These are phyloP conservation scores for Somateria mollissima DNA, from an alignment of 2,797 vertebrate genomes.

Conservation along the genomic window DNA sequence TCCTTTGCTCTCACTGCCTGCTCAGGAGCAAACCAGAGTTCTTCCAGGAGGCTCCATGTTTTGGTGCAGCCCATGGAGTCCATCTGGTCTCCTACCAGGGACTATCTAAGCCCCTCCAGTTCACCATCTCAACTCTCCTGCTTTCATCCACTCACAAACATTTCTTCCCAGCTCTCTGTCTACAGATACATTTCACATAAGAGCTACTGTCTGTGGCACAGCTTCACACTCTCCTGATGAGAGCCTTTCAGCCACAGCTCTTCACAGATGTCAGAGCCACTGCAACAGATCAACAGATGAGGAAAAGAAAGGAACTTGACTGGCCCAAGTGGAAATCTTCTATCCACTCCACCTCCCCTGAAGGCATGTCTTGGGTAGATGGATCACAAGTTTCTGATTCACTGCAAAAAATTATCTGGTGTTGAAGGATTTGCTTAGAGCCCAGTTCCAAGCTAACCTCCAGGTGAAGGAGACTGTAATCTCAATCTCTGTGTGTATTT, in stretches of 20 bases:
- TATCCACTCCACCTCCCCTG: background rate
- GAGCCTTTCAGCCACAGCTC: background rate
- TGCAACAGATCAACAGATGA: background rate
- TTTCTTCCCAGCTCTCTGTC: background rate
- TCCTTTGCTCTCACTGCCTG: background rate
- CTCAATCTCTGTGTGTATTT: background rate
- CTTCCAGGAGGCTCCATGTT: background rate
- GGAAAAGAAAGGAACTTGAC: background rate
- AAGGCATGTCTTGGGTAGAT: background rate
- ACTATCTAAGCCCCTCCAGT: background rate
- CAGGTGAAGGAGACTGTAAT: background rate
- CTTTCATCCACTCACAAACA: background rate
- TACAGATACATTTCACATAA: accelerated
- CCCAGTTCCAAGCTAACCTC: background rate
- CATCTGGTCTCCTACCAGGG: background rate
- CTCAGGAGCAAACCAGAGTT: background rate
- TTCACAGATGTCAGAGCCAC: background rate
- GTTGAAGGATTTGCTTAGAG: background rate
- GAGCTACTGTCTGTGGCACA: accelerated
- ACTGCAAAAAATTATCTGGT: background rate
- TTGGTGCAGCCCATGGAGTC: background rate
- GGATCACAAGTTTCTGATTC: background rate
- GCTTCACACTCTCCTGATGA: no score
- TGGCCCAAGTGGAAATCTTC: background rate
- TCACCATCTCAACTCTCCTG: background rate